phyloP scores from a whole-genome alignment of 2,888 invertebrate genomes.

The Microchrysa polita region DNA sequence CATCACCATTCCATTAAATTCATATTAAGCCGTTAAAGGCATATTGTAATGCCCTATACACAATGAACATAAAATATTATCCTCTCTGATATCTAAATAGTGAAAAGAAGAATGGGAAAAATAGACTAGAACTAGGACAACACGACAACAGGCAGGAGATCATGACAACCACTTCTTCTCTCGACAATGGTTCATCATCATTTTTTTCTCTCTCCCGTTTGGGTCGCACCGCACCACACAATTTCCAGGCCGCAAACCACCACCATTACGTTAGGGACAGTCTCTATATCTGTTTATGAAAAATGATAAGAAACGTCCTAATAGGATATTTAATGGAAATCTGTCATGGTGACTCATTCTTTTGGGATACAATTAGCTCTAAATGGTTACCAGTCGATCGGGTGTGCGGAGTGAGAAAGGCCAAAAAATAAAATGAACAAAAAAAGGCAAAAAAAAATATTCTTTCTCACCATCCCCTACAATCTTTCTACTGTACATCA shows the following conservation, averaged over 20 bases:
- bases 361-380: slow-evolving; percentile 40
- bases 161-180: neutral
- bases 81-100: neutral
- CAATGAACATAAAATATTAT: slow-evolving; percentile 7
- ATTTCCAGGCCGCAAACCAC: neutral
- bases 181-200: slow-evolving; percentile 10
- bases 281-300: slow-evolving; percentile 41
- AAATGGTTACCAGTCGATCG: slow-evolving; percentile 29
- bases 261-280: slow-evolving; percentile 12
- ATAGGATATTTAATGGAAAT: slow-evolving; percentile 44
- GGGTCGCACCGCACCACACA: neutral
- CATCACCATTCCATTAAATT: neutral
- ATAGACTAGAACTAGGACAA: neutral
- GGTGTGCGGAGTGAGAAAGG: neutral
- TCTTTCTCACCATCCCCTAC: neutral
- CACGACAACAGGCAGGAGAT: neutral
- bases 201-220: neutral
- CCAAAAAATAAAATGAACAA: neutral
- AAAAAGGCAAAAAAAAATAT: neutral
- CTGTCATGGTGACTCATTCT: slow-evolving; percentile 42
- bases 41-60: neutral
- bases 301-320: slow-evolving; percentile 38
- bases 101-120: slow-evolving; percentile 4
- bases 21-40: neutral
- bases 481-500: neutral